These are phyloP conservation scores for Salpingus planirostris DNA, from an alignment of 2,888 invertebrate species.

Conservation along the genomic window DNA sequence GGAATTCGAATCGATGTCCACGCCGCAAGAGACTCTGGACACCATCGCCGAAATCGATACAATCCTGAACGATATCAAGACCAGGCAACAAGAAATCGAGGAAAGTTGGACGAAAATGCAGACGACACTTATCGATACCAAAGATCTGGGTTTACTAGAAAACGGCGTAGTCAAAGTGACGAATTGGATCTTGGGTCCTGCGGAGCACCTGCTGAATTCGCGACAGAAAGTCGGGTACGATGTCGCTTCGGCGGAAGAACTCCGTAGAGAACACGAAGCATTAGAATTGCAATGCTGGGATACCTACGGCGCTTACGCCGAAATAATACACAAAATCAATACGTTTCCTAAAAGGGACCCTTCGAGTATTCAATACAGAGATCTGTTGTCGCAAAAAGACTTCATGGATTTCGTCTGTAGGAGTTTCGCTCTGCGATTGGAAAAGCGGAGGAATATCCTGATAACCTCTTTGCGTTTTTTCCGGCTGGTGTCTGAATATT, in stretches of 20 bases:
- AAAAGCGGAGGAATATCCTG: conserved; percentile 62
- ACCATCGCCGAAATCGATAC: conserved; percentile 51
- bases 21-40: conserved; percentile 55
- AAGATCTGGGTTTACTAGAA: conserved; percentile 52
- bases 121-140: conserved; percentile 49
- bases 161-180: conserved; percentile 62
- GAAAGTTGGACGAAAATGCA: conserved; percentile 53
- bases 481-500: conserved; percentile 64
- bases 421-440: conserved; percentile 65
- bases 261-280: conserved; percentile 64
- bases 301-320: conserved; percentile 70
- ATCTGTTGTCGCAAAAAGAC: conserved; percentile 63
- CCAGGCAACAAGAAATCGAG: conserved; percentile 51
- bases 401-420: conserved; percentile 77
- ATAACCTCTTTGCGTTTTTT: conserved; percentile 70
- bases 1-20: conserved; percentile 36
- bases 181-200: conserved; percentile 70
- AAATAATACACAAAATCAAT: conserved; percentile 64
- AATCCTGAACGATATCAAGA: conserved; percentile 48
- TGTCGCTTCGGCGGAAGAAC: conserved; percentile 59
- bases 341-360: conserved; percentile 45
- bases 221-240: conserved; percentile 66
- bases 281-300: conserved; percentile 69
- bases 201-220: conserved; percentile 62
- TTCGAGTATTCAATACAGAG: conserved; percentile 43